These are phyloP conservation scores for Coturnix japonica DNA, from an alignment of 2,113 vertebrate species.

Conservation along the genomic window DNA sequence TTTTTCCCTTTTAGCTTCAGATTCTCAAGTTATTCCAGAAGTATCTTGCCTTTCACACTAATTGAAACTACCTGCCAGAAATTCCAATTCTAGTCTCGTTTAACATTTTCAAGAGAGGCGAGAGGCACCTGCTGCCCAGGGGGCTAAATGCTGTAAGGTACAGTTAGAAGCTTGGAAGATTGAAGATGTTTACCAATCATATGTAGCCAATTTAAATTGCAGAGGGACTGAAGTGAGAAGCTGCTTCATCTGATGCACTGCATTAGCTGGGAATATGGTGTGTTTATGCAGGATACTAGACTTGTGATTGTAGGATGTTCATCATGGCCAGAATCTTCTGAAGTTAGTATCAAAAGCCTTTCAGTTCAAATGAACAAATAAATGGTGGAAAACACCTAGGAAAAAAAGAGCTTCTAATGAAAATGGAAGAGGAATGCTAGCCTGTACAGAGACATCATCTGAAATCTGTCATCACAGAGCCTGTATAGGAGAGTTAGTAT, in stretches of 20 bases:
- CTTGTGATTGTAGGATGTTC: background rate
- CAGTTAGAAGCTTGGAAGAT: background rate
- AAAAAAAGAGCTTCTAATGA: background rate
- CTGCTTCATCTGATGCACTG: background rate
- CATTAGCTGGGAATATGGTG: background rate
- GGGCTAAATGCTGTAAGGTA: background rate
- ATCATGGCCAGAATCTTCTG: background rate
- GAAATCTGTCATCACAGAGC: slow-evolving; percentile 4
- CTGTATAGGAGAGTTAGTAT: background rate
- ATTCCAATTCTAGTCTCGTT: background rate
- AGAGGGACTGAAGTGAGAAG: background rate
- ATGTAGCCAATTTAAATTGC: background rate
- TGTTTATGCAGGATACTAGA: background rate
- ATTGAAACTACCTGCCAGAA: background rate
- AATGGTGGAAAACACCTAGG: background rate
- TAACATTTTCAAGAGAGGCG: background rate
- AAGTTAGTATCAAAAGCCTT: background rate
- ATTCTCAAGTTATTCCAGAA: slow-evolving; percentile 19
- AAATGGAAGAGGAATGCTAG: slow-evolving; percentile 3
- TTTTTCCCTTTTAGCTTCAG: slow-evolving; percentile 46
- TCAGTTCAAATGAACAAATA: background rate
- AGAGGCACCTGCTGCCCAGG: background rate
- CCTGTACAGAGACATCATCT: background rate
- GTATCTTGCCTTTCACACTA: background rate
- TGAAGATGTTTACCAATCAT: background rate